Percentiles rank a stretch among this genome's conserved stretches.
Evolutionary conservation across 2,113 vertebrate genomes (phyloP).

Genomic region (Gavialis gangeticus): DNA sequence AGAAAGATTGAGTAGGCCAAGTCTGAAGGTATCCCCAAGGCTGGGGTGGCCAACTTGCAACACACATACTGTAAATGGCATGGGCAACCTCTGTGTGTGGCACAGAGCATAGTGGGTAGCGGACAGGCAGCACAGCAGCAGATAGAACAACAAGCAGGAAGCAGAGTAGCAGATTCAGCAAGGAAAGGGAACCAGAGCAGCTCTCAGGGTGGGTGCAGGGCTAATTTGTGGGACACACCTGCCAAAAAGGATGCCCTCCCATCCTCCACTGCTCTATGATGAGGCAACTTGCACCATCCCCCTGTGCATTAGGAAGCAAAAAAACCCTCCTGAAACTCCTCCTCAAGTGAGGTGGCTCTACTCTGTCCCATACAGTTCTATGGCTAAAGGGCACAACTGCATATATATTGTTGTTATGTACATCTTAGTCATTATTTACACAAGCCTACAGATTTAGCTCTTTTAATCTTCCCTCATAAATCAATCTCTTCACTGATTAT

Average conservation of each 20-base stretch:
- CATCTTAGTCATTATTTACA: neutral
- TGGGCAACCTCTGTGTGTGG: too few species aligned
- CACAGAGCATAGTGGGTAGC: too few species aligned
- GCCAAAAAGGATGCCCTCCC: too few species aligned
- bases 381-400: neutral
- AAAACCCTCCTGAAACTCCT: neutral
- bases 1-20: neutral
- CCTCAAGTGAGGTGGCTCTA: neutral
- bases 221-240: too few species aligned
- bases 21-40: neutral
- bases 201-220: too few species aligned
- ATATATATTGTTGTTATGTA: neutral
- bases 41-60: too few species aligned
- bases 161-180: too few species aligned
- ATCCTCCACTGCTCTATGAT: neutral
- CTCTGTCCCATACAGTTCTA: neutral
- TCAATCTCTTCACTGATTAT: neutral
- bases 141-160: too few species aligned
- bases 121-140: too few species aligned
- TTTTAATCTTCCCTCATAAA: neutral
- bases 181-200: too few species aligned
- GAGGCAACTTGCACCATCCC: neutral
- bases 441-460: neutral
- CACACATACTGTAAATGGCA: too few species aligned
- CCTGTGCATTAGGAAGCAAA: neutral